Conservation (phyloP, 2,113 vertebrate genomes). For the Aspidoscelis tigris region DNA sequence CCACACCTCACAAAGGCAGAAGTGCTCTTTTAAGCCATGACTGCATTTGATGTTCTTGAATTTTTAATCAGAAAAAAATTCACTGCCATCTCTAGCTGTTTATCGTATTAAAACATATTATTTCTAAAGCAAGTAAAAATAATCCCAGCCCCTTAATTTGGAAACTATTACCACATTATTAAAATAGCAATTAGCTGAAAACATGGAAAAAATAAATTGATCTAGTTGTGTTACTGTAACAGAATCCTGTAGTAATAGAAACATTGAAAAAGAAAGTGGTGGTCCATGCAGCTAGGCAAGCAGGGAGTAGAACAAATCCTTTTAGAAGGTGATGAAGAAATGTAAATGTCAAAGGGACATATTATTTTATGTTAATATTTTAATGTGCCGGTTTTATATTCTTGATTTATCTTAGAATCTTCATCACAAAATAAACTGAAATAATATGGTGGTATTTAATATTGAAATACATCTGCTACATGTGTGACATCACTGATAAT, state of each 20-base stretch:
- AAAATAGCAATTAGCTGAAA: not conserved
- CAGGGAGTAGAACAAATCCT: not conserved
- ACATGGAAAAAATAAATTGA: conserved; percentile 4
- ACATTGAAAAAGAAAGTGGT: not conserved
- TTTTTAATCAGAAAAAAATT: not conserved
- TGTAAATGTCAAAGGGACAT: not conserved
- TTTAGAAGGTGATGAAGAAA: conserved; percentile 7
- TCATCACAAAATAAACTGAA: not conserved
- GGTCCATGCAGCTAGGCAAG: conserved; percentile 17
- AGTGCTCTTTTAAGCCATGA: not conserved
- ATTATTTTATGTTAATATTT: not conserved
- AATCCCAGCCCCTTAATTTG: not conserved
- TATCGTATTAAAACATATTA: not conserved
- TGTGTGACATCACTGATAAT: not conserved
- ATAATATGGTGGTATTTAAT: conserved; percentile 2
- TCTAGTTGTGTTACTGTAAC: not conserved
- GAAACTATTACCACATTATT: not conserved
- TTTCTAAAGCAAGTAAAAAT: not conserved
- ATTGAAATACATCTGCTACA: not conserved
- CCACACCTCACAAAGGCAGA: no score
- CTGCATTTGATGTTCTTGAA: not conserved
- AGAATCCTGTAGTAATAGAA: not conserved
- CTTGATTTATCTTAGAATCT: not conserved
- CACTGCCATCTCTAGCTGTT: not conserved
- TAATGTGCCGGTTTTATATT: not conserved